These are phyloP conservation scores for Apotomis turbidana DNA, from an alignment of 2,888 invertebrate genomes.

Conservation along the genomic window DNA sequence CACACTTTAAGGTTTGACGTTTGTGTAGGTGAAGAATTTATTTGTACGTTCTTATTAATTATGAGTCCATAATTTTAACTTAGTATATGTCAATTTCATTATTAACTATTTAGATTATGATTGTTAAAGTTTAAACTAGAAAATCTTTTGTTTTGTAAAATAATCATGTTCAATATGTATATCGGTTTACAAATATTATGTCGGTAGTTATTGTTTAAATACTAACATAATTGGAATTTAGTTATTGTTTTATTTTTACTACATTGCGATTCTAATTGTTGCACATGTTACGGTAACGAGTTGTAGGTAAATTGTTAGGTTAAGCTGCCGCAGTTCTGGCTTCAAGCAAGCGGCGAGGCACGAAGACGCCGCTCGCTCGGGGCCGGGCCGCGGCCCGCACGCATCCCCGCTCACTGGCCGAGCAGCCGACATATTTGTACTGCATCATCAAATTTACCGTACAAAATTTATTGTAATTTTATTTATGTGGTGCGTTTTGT, in stretches of 20 bases:
- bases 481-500: too few relatives aligned
- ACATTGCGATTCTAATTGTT: conserved; percentile 18
- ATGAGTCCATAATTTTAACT: conserved; percentile 41
- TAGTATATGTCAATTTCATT: conserved; percentile 43
- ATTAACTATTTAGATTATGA: conserved; percentile 45
- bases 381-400: conserved; percentile 23
- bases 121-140: conserved; percentile 45
- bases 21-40: conserved; percentile 28
- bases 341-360: neutral
- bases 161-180: conserved; percentile 48
- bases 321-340: conserved; percentile 10
- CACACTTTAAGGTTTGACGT: conserved; percentile 24
- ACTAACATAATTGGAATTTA: conserved; percentile 29
- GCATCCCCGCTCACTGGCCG: conserved; percentile 44
- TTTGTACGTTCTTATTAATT: conserved; percentile 47
- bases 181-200: conserved; percentile 46
- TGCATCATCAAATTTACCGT: too few relatives aligned
- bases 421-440: conserved; percentile 4
- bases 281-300: conserved; percentile 13
- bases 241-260: conserved; percentile 28
- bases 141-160: conserved; percentile 45
- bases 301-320: conserved; percentile 19
- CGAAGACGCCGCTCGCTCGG: conserved; percentile 10
- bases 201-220: conserved; percentile 41
- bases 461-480: too few relatives aligned